Percentiles rank a stretch among this genome's conserved stretches.
phyloP scores from a whole-genome alignment of 1,140 invertebrate species.

The Zeugodacus cucurbitae region DNA sequence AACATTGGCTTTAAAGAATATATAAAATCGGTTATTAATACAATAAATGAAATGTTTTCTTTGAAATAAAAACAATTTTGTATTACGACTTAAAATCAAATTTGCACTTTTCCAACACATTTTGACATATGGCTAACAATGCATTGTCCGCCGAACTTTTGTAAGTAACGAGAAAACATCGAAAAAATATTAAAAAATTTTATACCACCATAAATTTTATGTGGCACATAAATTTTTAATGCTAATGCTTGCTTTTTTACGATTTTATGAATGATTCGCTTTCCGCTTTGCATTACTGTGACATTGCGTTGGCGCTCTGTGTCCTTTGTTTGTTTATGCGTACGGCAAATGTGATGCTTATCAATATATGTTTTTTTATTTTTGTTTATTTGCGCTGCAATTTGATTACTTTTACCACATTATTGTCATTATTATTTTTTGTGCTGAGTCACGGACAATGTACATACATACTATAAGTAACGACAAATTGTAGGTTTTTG shows the following conservation, averaged over 20 bases:
- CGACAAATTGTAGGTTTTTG: background rate
- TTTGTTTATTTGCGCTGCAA: background rate
- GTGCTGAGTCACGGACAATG: background rate
- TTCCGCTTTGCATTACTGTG: background rate
- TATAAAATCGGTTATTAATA: no score
- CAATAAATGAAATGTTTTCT: no score
- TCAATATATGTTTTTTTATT: background rate
- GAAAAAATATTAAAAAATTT: background rate
- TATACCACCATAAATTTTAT: background rate
- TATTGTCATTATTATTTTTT: background rate
- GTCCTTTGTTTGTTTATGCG: background rate
- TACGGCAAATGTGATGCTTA: background rate
- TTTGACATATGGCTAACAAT: background rate
- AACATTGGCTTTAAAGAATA: no score
- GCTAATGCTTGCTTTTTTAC: conserved; percentile 25
- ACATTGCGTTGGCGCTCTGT: background rate
- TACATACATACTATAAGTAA: background rate
- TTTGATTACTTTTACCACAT: conserved; percentile 20
- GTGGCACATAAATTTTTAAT: background rate
- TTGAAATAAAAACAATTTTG: background rate
- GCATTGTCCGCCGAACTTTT: background rate
- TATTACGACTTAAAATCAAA: background rate
- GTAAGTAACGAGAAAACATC: background rate
- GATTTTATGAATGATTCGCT: conserved; percentile 4
- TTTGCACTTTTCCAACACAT: background rate